A percentile compares a stretch with the other conserved stretches of the same genome.
phyloP scores from a whole-genome alignment of 2,797 vertebrate species.

The Scleropages formosus region DNA sequence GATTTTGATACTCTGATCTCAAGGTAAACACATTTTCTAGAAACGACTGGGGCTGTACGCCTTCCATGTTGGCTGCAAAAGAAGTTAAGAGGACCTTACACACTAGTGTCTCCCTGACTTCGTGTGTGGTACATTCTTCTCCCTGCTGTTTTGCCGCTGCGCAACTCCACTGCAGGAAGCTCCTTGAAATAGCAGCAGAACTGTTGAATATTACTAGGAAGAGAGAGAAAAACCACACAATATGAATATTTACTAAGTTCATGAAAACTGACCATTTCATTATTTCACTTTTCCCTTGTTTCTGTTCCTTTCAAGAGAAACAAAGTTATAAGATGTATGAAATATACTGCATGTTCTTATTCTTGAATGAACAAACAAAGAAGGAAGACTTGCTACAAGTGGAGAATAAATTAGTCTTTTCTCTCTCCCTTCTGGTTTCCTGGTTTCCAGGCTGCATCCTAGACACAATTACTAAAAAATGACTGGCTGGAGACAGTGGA shows the following conservation, averaged over 20 bases:
- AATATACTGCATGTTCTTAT: conserved; percentile 1
- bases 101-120: conserved; percentile 93
- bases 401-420: background rate
- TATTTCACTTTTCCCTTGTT: background rate
- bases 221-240: conserved; percentile 30
- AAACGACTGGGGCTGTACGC: background rate
- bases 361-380: background rate
- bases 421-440: conserved; percentile 37
- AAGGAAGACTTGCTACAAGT: too few species aligned
- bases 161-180: conserved; percentile 89
- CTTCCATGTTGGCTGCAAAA: conserved; percentile 28
- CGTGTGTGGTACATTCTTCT: conserved; percentile 95
- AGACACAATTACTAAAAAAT: conserved; percentile 62
- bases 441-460: conserved; percentile 54
- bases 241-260: background rate
- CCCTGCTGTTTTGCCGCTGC: conserved; percentile 95
- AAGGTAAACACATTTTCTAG: background rate
- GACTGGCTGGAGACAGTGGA: conserved; percentile 40
- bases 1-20: too few species aligned
- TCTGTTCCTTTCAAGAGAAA: background rate
- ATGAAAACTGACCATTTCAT: background rate
- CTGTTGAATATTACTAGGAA: conserved; percentile 88
- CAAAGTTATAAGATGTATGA: background rate
- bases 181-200: conserved; percentile 99
- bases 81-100: conserved; percentile 80